Conservation (phyloP, 2,797 vertebrate species). For the Gallinago solitaria region DNA sequence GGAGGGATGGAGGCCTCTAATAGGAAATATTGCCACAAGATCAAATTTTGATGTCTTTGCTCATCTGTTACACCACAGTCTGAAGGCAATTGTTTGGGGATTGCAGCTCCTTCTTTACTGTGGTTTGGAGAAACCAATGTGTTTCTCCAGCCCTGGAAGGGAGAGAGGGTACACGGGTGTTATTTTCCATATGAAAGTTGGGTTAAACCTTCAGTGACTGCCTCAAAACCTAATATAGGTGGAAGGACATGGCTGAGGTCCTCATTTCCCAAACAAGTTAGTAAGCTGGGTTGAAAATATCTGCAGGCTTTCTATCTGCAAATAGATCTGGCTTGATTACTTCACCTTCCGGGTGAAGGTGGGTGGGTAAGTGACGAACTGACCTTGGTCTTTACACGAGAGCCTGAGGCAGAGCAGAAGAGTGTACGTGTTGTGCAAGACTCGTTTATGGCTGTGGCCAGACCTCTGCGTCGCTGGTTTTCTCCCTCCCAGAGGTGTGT, state of each 20-base stretch:
- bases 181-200: background rate
- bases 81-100: background rate
- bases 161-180: background rate
- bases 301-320: background rate
- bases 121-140: background rate
- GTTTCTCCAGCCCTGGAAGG: background rate
- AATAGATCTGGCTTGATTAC: background rate
- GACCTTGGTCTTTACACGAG: rapidly evolving
- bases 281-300: background rate
- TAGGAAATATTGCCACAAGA: background rate
- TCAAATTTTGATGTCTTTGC: background rate
- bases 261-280: constrained; percentile 36
- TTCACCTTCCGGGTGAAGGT: background rate
- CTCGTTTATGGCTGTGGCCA: background rate
- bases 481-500: rapidly evolving
- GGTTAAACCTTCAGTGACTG: background rate
- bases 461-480: rapidly evolving
- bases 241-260: background rate
- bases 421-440: rapidly evolving
- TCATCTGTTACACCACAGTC: background rate
- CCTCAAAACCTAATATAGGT: background rate
- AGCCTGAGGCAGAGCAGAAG: background rate
- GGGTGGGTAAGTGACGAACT: background rate
- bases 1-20: background rate
- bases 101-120: background rate